Evolutionary conservation across 2,888 invertebrate genomes (phyloP).

Genomic region (Heliconius sara): DNA sequence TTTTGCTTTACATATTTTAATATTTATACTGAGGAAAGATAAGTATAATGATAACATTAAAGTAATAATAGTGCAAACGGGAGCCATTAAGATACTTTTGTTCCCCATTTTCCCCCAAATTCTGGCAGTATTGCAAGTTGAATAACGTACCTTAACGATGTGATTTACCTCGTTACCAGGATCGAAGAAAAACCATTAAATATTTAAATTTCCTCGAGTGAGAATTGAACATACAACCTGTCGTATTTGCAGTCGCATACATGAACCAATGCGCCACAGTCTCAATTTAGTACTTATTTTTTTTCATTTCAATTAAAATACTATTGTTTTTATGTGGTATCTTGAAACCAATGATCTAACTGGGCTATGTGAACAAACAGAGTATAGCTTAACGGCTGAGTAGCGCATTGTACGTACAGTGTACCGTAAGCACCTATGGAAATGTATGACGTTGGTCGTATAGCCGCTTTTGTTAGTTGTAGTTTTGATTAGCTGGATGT

Average conservation of each 20-base stretch:
- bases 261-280: no score
- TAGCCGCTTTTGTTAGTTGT: not conserved
- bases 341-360: not conserved
- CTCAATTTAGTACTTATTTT: no score
- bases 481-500: not conserved
- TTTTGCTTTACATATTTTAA: conserved; percentile 3
- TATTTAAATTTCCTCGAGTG: no score
- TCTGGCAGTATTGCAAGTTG: no score
- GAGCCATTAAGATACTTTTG: no score
- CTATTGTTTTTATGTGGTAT: not conserved
- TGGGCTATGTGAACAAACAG: conserved; percentile 7
- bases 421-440: not conserved
- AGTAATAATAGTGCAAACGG: not conserved
- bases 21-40: not conserved
- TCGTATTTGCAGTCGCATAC: no score
- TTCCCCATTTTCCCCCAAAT: no score
- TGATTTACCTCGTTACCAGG: no score
- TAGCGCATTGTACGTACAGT: not conserved
- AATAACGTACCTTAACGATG: no score
- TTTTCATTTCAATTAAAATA: no score
- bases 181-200: no score
- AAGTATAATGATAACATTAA: not conserved
- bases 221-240: no score
- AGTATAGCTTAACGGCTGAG: not conserved
- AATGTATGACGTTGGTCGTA: not conserved